Conservation (phyloP, 2,113 vertebrate genomes). For the Micronisus gabar region DNA sequence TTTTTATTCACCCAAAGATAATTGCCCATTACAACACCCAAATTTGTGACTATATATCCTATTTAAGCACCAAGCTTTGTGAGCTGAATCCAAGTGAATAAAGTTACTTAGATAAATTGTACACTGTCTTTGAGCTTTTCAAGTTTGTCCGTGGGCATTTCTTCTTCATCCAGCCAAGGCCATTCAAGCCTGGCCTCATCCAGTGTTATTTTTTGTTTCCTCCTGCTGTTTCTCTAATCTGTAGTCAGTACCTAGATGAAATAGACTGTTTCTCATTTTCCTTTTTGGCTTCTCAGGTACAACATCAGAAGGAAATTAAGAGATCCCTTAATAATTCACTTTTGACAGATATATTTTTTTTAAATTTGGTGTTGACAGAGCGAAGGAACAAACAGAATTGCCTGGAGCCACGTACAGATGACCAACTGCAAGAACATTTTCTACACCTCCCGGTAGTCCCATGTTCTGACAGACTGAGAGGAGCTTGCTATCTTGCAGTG, state of each 20-base stretch:
- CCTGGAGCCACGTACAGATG: not conserved
- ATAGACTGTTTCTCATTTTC: constrained; percentile 46
- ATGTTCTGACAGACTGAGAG: not conserved
- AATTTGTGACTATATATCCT: constrained; percentile 2
- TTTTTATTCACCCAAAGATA: constrained; percentile 5
- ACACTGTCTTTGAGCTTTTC: not conserved
- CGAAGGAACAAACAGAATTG: constrained; percentile 44
- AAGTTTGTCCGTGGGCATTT: not conserved
- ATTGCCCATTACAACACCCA: not conserved
- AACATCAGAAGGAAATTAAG: constrained; percentile 64
- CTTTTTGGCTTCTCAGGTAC: constrained; percentile 61
- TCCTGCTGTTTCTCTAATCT: not conserved
- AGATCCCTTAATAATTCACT: constrained; percentile 52
- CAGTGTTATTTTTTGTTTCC: not conserved
- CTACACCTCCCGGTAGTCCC: not conserved
- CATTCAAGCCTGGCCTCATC: not conserved
- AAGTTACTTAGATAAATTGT: constrained; percentile 51
- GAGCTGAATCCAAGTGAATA: not conserved
- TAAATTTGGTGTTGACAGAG: constrained; percentile 50
- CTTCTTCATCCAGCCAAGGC: not conserved
- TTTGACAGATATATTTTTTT: not conserved
- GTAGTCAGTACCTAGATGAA: constrained; percentile 27
- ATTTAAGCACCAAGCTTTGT: not conserved
- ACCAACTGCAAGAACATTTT: constrained; percentile 17
- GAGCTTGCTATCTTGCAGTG: not conserved